Evolutionary conservation across 2,113 vertebrate genomes (phyloP).

Genomic region (Thermophis baileyi): DNA sequence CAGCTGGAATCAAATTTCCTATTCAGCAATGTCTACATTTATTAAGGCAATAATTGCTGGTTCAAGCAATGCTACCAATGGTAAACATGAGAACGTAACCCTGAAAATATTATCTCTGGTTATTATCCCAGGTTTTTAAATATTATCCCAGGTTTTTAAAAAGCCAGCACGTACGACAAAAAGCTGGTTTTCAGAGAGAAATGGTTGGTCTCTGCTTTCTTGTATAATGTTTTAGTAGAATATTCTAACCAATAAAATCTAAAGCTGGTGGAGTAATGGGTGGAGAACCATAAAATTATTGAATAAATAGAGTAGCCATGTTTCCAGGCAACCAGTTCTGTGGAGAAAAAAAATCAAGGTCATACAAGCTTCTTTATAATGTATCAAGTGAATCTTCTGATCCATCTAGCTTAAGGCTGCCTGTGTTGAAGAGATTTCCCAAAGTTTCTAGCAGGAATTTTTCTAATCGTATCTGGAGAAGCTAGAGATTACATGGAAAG

Average conservation of each 20-base stretch:
- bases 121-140: constrained; percentile 4
- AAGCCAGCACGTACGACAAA: background rate
- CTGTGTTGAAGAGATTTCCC: background rate
- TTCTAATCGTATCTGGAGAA: background rate
- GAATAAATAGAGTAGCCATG: background rate
- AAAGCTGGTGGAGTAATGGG: background rate
- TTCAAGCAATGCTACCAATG: constrained; percentile 37
- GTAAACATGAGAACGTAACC: constrained; percentile 3
- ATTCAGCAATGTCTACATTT: constrained; percentile 30
- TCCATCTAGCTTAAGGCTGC: background rate
- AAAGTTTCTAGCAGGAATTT: background rate
- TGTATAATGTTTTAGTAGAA: background rate
- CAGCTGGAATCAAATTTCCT: constrained; percentile 61
- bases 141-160: constrained; percentile 4
- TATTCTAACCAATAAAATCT: background rate
- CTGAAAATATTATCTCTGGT: background rate
- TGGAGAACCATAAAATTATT: background rate
- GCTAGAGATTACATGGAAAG: background rate
- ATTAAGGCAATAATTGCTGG: constrained; percentile 57
- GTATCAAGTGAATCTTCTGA: background rate
- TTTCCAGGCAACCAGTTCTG: background rate
- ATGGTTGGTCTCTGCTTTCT: background rate
- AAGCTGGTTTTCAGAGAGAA: background rate
- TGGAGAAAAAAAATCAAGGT: background rate
- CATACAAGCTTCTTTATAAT: background rate